Evolutionary conservation across 2,888 invertebrate genomes (phyloP).

Genomic region (Epinotia demarniana): DNA sequence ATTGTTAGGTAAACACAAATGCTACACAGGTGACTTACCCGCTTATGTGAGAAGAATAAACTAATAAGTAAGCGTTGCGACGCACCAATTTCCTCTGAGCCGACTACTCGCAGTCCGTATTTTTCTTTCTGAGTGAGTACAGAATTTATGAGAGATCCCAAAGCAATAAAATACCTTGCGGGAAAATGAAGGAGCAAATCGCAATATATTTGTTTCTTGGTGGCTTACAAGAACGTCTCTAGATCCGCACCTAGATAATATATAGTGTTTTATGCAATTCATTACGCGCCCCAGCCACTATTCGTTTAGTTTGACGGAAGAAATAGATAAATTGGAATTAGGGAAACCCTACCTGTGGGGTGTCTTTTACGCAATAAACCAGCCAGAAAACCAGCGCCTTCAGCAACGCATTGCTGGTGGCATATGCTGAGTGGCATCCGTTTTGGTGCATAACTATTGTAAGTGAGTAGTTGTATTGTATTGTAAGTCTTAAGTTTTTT

Average conservation of each 20-base stretch:
- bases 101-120: slow-evolving; percentile 70
- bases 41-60: slow-evolving; percentile 70
- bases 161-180: slow-evolving; percentile 84
- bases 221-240: slow-evolving; percentile 75
- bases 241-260: slow-evolving; percentile 69
- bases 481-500: no score
- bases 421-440: no score
- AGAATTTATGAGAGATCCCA: slow-evolving; percentile 82
- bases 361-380: not conserved
- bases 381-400: no score
- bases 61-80: slow-evolving; percentile 78
- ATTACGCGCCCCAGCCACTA: slow-evolving; percentile 45
- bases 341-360: not conserved
- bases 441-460: no score
- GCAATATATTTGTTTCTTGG: slow-evolving; percentile 82
- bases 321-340: slow-evolving; percentile 8
- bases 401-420: no score
- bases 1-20: not conserved
- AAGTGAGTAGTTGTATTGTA: no score
- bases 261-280: slow-evolving; percentile 61
- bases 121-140: slow-evolving; percentile 81
- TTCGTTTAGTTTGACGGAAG: slow-evolving; percentile 10
- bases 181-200: slow-evolving; percentile 84
- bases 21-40: slow-evolving; percentile 47
- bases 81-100: slow-evolving; percentile 74